phyloP scores from a whole-genome alignment of 1,140 invertebrate species.

The Batillaria attramentaria region DNA sequence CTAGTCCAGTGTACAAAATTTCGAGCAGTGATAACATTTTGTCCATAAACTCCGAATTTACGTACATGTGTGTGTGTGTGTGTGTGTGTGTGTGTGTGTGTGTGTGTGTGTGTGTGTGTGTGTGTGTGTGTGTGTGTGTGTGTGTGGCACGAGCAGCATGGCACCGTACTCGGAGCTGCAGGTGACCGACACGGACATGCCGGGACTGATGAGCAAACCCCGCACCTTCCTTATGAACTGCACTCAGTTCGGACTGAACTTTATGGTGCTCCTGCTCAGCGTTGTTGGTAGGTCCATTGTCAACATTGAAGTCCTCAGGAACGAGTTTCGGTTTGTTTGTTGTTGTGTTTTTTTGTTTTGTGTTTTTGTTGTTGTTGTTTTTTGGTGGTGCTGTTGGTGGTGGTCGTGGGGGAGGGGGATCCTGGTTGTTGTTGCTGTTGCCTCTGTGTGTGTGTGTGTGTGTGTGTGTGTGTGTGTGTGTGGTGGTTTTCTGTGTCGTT shows the following conservation, averaged over 20 bases:
- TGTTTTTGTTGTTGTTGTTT: conserved; percentile 24
- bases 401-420: not conserved
- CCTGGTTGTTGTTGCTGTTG: not conserved
- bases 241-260: conserved; percentile 65
- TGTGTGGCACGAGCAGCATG: not conserved
- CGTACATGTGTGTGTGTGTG: conserved; percentile 1
- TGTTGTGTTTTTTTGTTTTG: conserved; percentile 11
- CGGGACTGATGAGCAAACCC: conserved; percentile 46
- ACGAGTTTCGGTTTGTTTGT: not conserved
- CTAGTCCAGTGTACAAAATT: not conserved
- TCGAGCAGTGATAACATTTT: not conserved
- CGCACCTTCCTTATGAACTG: conserved; percentile 58
- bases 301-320: not conserved
- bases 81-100: not conserved
- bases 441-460: conserved; percentile 1
- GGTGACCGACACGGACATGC: conserved; percentile 35
- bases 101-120: conserved; percentile 14
- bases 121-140: conserved; percentile 13
- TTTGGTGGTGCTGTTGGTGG: conserved; percentile 7
- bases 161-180: conserved; percentile 48
- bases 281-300: conserved; percentile 58
- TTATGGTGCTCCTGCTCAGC: conserved; percentile 65
- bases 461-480: conserved; percentile 26
- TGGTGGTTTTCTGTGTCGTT: not conserved
- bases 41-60: not conserved